Base-by-base conservation (phyloP, 2,888 invertebrate genomes). In the Aleiodes testaceus region DNA sequence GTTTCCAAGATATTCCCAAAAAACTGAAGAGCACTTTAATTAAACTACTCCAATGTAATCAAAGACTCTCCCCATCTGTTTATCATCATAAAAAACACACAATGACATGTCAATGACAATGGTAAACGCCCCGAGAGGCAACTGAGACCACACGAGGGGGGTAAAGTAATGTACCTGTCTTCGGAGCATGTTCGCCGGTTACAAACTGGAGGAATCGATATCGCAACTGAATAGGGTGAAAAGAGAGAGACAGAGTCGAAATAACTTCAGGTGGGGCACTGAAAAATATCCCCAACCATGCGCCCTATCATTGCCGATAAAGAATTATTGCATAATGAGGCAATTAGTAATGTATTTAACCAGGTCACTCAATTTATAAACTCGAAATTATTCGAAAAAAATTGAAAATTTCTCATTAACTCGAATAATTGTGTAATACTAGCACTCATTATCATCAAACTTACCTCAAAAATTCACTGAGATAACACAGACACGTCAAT, bases 231-330 rank as follows among this genome's bases (percentile, higher is more conserved):
- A 36, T 36, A 36, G 36, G 36, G 36, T 36, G 36, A 36, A 11
- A 36, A 1, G 9, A 36, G 36, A 36, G 36, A 36, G 36, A 30
- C n/a, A 14, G 42, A 42, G 42, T 42, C 7, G 36, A 59, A 53
- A 36, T 59, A 45, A 44, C 45, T 63, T 63, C 63, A 63, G 63
- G 63, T 63, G 22, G 63, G 63, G 63, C 63, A 59, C 11, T 36
- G 1, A 18, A 45, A 63, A 63, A 45, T n/a, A 22, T 12, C 22
- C 11, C 22, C 63, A 63, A 45, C 45, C 22, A 20, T 63, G 12
- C 63, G 30, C 63, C 22, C 14, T 20, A 53, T 30, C 22, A 36
- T 14, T 26, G 16, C 18, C 30, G 22, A 5, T 22, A n/a, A n/a
- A n/a, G 30, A n/a, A 30, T 26, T 30, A 9, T 6, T n/a, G 6